A percentile compares a stretch with the other conserved stretches of the same genome.
phyloP scores from a whole-genome alignment of 2,888 invertebrate species.

The Nephrotoma appendiculata region DNA sequence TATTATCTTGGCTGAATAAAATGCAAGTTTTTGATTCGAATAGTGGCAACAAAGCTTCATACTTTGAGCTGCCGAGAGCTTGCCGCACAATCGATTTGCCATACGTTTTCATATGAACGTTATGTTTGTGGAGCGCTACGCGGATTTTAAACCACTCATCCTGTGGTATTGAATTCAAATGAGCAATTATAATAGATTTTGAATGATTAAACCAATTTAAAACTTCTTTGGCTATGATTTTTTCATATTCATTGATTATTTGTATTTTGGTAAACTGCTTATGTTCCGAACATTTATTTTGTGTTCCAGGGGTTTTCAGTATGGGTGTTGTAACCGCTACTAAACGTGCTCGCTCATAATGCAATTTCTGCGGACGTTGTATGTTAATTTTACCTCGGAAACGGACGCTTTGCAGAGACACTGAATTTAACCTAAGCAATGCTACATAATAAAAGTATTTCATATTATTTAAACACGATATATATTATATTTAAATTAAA shows the following conservation, averaged over 20 bases:
- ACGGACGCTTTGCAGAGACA: constrained; percentile 43
- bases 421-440: constrained; percentile 31
- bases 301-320: constrained; percentile 36
- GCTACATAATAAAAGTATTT: constrained; percentile 21
- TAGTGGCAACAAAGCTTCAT: constrained; percentile 47
- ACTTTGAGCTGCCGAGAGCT: constrained; percentile 52
- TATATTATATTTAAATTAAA: not conserved
- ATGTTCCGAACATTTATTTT: constrained; percentile 16
- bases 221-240: constrained; percentile 56
- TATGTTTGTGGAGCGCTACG: constrained; percentile 44
- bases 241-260: constrained; percentile 51
- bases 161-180: constrained; percentile 52
- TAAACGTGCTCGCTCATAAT: constrained; percentile 51
- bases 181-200: constrained; percentile 54
- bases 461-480: not conserved
- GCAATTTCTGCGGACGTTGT: constrained; percentile 53
- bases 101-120: constrained; percentile 54
- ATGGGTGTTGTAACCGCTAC: constrained; percentile 50
- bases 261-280: constrained; percentile 17
- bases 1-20: constrained; percentile 54
- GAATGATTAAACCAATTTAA: constrained; percentile 55
- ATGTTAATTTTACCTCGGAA: constrained; percentile 66
- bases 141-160: constrained; percentile 49
- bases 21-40: constrained; percentile 48
- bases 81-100: constrained; percentile 46